Evolutionary conservation across 2,797 vertebrate genomes (phyloP).

Genomic region (Sebastes aleutianus): DNA sequence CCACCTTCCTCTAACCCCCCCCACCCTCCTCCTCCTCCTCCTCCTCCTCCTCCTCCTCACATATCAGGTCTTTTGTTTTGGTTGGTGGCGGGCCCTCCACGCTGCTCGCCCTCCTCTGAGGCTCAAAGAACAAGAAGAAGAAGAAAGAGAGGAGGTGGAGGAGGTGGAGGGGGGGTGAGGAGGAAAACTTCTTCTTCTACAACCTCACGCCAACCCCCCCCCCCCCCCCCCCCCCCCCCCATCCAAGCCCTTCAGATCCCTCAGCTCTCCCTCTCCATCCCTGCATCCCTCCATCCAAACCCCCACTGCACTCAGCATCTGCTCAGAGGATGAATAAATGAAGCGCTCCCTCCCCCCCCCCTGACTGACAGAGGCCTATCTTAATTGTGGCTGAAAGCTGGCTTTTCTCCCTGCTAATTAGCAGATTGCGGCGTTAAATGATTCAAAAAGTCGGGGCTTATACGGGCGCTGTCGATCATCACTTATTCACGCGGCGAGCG

Average conservation of each 20-base stretch:
- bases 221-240: neutral
- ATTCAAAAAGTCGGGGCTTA: constrained; percentile 86
- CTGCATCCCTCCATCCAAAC: constrained; percentile 66
- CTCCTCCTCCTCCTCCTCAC: constrained; percentile 5
- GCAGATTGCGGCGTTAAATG: constrained; percentile 88
- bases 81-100: constrained; percentile 27
- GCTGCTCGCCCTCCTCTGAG: constrained; percentile 42
- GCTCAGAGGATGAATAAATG: constrained; percentile 83
- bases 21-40: neutral
- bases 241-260: constrained; percentile 51
- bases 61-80: constrained; percentile 52
- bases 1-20: neutral
- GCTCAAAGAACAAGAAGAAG: constrained; percentile 28
- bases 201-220: constrained; percentile 40
- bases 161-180: neutral
- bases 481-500: constrained; percentile 82
- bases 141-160: constrained; percentile 6
- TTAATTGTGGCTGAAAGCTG: constrained; percentile 86
- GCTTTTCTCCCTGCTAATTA: constrained; percentile 85
- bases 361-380: constrained; percentile 82
- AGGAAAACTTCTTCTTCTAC: constrained; percentile 53
- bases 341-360: constrained; percentile 66
- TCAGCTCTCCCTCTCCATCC: constrained; percentile 54
- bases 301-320: constrained; percentile 79
- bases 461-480: constrained; percentile 81